Conservation (phyloP, 2,113 vertebrate species). For the Myotis yumanensis region DNA sequence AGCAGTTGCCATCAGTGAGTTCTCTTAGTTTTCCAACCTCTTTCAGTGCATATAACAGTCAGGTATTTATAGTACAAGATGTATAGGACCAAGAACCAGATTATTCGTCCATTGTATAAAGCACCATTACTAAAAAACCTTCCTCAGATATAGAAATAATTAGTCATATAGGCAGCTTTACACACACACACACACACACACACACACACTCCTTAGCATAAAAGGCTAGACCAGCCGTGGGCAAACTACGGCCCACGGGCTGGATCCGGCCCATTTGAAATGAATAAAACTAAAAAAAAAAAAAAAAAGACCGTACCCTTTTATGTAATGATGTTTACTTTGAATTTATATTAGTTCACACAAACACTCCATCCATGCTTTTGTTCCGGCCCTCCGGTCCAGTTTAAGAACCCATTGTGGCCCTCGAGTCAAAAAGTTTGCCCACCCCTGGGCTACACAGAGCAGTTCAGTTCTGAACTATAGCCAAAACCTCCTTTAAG, state of each 20-base stretch:
- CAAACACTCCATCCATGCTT: no score
- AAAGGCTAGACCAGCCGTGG: constrained; percentile 8
- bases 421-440: no score
- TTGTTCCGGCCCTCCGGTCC: no score
- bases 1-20: background rate
- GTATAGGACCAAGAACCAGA: background rate
- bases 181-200: background rate
- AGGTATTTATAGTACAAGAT: background rate
- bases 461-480: constrained; percentile 6
- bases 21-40: constrained; percentile 18
- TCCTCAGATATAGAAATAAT: background rate
- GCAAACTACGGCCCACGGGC: no score
- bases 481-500: background rate
- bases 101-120: background rate
- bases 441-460: background rate
- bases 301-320: no score
- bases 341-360: no score
- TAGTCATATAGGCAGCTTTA: background rate
- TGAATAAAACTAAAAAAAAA: no score
- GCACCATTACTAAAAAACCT: background rate
- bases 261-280: no score
- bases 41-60: background rate
- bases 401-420: no score
- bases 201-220: background rate
- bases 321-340: no score